These are phyloP conservation scores for Drosophila kuntzei DNA, from an alignment of 2,888 invertebrate species.

Conservation along the genomic window DNA sequence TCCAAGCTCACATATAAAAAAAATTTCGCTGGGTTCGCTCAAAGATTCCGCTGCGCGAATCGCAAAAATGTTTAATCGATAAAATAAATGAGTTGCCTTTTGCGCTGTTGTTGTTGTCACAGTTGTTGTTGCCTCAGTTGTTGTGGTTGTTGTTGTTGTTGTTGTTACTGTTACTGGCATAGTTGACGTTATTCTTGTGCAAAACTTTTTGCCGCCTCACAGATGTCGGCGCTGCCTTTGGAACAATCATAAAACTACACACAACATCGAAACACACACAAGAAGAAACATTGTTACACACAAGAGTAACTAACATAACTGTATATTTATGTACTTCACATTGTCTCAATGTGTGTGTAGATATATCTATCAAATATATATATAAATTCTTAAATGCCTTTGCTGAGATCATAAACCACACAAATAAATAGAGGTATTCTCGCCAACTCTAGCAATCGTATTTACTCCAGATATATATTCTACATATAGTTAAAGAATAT, in stretches of 20 bases:
- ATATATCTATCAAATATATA: slow-evolving; percentile 10
- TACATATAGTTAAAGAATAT: not conserved
- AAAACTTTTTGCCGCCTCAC: slow-evolving; percentile 59
- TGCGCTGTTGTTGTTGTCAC: slow-evolving; percentile 46
- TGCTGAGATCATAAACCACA: slow-evolving; percentile 61
- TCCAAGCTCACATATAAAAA: slow-evolving; percentile 59
- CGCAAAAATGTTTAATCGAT: slow-evolving; percentile 84
- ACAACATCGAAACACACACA: slow-evolving; percentile 28
- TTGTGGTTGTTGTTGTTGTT: slow-evolving; percentile 20
- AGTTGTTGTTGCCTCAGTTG: slow-evolving; percentile 26
- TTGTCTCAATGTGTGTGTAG: slow-evolving; percentile 5
- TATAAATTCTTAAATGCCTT: slow-evolving; percentile 42
- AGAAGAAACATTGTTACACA: slow-evolving; percentile 21
- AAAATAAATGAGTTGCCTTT: slow-evolving; percentile 83
- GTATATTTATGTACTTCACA: slow-evolving; percentile 67
- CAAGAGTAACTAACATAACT: slow-evolving; percentile 37
- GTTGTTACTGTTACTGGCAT: slow-evolving; percentile 50
- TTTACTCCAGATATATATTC: not conserved
- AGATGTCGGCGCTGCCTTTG: slow-evolving; percentile 57
- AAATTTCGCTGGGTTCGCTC: slow-evolving; percentile 63
- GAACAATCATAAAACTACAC: slow-evolving; percentile 59
- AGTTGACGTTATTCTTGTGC: slow-evolving; percentile 75
- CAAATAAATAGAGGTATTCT: slow-evolving; percentile 33
- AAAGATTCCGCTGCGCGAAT: slow-evolving; percentile 81
- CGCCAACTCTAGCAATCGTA: not conserved